A percentile compares a stretch with the other conserved stretches of the same genome.
These are phyloP conservation scores for Morpho achilles DNA, from an alignment of 2,888 invertebrate genomes.

Conservation along the genomic window DNA sequence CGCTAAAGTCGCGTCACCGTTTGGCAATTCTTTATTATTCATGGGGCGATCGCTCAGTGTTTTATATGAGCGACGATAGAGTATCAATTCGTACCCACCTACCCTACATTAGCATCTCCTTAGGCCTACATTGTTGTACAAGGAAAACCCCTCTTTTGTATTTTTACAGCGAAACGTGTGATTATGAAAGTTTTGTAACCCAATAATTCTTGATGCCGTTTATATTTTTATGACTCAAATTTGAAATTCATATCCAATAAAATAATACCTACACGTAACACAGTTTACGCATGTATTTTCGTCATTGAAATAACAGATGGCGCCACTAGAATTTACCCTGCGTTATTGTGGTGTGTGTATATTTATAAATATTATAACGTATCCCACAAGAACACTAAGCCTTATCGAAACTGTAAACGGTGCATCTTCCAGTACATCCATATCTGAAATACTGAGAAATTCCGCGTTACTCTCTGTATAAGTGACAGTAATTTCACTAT, in stretches of 20 bases:
- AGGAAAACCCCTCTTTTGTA: slow-evolving; percentile 35
- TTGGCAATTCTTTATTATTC: slow-evolving; percentile 77
- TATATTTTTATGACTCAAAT: slow-evolving; percentile 6
- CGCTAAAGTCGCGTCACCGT: slow-evolving; percentile 47
- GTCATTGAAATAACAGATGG: no score
- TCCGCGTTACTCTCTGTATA: no score
- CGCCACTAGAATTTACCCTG: no score
- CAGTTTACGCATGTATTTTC: no score
- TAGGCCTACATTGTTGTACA: slow-evolving; percentile 65
- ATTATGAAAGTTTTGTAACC: slow-evolving; percentile 19
- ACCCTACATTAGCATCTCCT: slow-evolving; percentile 72
- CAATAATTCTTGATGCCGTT: slow-evolving; percentile 1
- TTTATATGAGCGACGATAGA: slow-evolving; percentile 80
- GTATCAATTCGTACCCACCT: slow-evolving; percentile 76
- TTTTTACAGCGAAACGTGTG: slow-evolving; percentile 26
- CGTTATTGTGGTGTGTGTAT: no score
- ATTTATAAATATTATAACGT: no score
- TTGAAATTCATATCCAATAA: neutral
- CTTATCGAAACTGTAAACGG: no score
- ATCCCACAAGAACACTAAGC: no score
- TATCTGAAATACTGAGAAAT: no score
- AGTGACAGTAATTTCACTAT: no score
- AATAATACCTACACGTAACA: no score
- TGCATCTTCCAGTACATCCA: no score
- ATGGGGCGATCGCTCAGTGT: slow-evolving; percentile 74